These are phyloP conservation scores for Vespertilio murinus DNA, from an alignment of 2,797 vertebrate species.

Conservation along the genomic window DNA sequence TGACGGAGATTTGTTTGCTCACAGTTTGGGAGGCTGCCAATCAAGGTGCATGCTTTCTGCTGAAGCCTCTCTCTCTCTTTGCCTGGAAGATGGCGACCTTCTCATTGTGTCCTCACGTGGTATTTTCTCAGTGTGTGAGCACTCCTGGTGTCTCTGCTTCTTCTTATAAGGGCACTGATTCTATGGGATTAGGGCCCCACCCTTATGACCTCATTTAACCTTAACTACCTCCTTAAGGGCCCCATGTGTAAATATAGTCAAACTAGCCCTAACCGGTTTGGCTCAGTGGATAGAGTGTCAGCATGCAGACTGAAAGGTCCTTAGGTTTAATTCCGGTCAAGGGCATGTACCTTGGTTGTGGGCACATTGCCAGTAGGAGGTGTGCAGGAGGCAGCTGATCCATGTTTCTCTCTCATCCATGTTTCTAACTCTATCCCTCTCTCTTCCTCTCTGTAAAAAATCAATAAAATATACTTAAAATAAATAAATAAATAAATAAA, in stretches of 20 bases:
- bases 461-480: no score
- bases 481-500: neutral
- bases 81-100: neutral
- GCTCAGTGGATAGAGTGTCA: no score
- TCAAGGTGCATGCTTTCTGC: neutral
- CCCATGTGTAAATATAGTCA: neutral
- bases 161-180: neutral
- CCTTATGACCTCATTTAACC: neutral
- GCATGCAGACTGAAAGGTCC: no score
- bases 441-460: no score
- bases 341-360: no score
- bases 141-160: neutral
- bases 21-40: neutral
- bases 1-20: neutral
- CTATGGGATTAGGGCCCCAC: neutral
- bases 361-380: no score
- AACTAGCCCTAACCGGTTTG: no score
- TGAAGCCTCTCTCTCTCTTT: neutral
- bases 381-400: no score
- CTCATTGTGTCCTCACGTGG: neutral
- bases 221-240: no score
- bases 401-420: no score
- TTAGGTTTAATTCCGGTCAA: no score
- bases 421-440: no score
- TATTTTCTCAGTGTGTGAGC: neutral